Conservation (phyloP, 2,797 vertebrate species). For the Novumbra hubbsi region DNA sequence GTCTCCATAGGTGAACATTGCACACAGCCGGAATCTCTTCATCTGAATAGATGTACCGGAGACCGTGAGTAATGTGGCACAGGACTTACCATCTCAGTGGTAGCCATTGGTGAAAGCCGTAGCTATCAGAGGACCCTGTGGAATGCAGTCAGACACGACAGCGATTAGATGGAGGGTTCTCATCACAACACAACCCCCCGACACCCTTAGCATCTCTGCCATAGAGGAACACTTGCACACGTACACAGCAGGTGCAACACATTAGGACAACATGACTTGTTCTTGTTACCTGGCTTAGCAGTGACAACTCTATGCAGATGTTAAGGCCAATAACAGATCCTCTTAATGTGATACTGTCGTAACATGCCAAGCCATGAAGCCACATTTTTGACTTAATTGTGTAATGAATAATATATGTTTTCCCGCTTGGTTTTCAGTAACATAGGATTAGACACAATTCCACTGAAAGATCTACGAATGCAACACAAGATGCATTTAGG, state of each 20-base stretch:
- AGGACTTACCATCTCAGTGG: conserved; percentile 88
- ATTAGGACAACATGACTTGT: neutral
- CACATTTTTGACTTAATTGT: too few species aligned
- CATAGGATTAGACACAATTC: neutral
- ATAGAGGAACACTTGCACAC: neutral
- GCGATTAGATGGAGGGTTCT: neutral
- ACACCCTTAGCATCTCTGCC: neutral
- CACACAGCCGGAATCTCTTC: neutral
- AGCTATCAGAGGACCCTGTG: conserved; percentile 95
- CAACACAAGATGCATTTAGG: neutral
- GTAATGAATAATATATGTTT: too few species aligned
- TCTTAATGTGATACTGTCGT: neutral
- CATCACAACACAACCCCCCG: neutral
- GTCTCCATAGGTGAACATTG: neutral
- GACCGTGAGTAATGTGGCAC: neutral
- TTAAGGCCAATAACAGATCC: neutral
- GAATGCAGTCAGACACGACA: conserved; percentile 20
- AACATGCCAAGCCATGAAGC: neutral
- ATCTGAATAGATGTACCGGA: too few species aligned
- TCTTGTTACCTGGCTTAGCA: neutral
- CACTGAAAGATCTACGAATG: neutral
- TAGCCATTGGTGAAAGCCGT: conserved; percentile 99
- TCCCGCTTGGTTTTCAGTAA: too few species aligned
- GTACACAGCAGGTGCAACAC: neutral
- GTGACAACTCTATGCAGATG: neutral